Evolutionary conservation across 2,797 vertebrate genomes (phyloP), one percentile per base, ranked within the genome.

Genomic region (Trachurus trachurus): DNA sequence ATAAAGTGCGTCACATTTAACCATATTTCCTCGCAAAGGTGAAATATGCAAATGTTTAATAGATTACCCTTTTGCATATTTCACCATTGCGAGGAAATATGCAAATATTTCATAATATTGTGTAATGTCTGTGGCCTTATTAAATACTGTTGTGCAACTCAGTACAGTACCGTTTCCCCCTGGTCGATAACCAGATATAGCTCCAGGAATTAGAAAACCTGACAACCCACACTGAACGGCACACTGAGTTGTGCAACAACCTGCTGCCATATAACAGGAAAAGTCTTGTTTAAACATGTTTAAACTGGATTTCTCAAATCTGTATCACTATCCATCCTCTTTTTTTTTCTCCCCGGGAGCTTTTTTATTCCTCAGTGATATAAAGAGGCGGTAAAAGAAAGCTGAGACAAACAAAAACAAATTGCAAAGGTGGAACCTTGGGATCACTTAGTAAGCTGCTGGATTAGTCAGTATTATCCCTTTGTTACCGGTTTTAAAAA

Each of bases 401-500:
- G 1, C n/a, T 49, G 19, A 71, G 6, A 1, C 45, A 54, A 71
- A 17, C 17, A 62, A 40, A 44, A 31, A 45, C 9, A 22, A 29
- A 42, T 34, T 34, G 34, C 34, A 37, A 37, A 37, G 34, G 34
- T 37, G 22, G 31, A 8, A 12, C 26, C 19, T 13, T 2, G 13
- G 15, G 64, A 68, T 62, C 13, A 40, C 1, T 16, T 10, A 8
- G 1, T 13, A 39, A 44, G 26, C n/a, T 2, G 17, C 9, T 7
- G 10, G n/a, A 5, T 66, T 2, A 11, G 31, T 42, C 16, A 9
- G 1, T 4, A 45, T 47, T 16, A 21, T 52, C 9, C 10, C 3
- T 39, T 8, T 70, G n/a, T 53, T 37, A 45, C 37, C 50, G 52
- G 21, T 54, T 66, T 37, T 37, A 37, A 37, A 42, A 58, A 72